Evolutionary conservation across 2,113 vertebrate species (phyloP).

Genomic region (Ivindomyrus marchei): DNA sequence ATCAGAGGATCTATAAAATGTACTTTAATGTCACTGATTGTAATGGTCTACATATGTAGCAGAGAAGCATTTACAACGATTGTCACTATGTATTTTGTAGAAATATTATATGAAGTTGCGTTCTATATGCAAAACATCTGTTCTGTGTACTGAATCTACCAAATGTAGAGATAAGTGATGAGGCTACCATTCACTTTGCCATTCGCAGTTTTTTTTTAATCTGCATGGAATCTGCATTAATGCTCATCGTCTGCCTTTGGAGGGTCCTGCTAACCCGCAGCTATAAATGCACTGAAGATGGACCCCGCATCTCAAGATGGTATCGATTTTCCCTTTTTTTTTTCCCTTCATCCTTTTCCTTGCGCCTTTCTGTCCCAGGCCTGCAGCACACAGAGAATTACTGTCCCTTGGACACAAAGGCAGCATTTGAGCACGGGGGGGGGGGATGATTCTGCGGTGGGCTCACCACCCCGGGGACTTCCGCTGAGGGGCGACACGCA

Average conservation of each 20-base stretch:
- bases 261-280: neutral
- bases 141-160: neutral
- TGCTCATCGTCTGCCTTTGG: neutral
- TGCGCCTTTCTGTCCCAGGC: conserved; percentile 12
- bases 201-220: neutral
- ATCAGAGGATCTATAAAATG: neutral
- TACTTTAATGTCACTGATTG: neutral
- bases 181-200: neutral
- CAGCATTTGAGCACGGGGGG: conserved; percentile 33
- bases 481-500: conserved; percentile 26
- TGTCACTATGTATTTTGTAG: neutral
- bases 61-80: neutral
- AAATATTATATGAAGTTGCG: neutral
- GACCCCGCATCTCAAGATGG: conserved; percentile 19
- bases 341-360: conserved; percentile 13
- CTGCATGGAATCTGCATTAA: conserved; percentile 6
- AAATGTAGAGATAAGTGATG: neutral
- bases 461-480: conserved; percentile 19
- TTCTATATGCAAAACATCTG: neutral
- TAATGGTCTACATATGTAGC: neutral
- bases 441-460: conserved; percentile 27
- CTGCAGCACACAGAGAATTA: conserved; percentile 29
- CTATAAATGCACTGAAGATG: neutral
- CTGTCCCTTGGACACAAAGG: conserved; percentile 33
- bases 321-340: conserved; percentile 21